phyloP scores from a whole-genome alignment of 2,113 vertebrate genomes.

The Microtus montanus region DNA sequence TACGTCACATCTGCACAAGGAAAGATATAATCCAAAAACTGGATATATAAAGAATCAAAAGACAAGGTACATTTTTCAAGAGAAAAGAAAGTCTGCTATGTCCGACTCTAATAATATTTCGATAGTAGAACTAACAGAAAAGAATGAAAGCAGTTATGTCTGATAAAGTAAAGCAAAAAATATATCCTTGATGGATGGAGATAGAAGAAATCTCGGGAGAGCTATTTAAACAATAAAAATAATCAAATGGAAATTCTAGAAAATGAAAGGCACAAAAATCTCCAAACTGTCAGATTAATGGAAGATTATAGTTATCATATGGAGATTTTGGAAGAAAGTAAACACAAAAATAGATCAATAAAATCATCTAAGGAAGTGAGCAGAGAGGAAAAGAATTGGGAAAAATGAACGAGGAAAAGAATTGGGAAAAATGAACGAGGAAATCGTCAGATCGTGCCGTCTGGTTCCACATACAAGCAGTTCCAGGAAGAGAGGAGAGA shows the following conservation, averaged over 20 bases:
- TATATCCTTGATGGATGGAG: neutral
- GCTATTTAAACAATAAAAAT: slow-evolving; percentile 26
- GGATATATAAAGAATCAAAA: slow-evolving; percentile 22
- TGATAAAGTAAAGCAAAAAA: slow-evolving; percentile 26
- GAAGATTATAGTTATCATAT: slow-evolving; percentile 11
- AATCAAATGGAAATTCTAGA: slow-evolving; percentile 14
- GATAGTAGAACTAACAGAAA: slow-evolving; percentile 12
- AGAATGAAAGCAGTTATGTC: neutral
- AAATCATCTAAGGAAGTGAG: neutral
- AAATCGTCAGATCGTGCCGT: neutral
- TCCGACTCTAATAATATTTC: neutral
- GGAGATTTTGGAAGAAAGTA: neutral
- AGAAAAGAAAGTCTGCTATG: slow-evolving; percentile 21
- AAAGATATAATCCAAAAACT: slow-evolving; percentile 3
- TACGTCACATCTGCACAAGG: neutral
- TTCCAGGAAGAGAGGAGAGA: neutral
- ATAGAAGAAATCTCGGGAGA: slow-evolving; percentile 5
- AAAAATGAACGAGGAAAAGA: neutral
- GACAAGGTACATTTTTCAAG: neutral
- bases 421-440: neutral
- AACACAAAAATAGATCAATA: slow-evolving; percentile 31
- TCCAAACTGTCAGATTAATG: neutral
- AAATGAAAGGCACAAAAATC: neutral
- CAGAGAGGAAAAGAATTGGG: neutral
- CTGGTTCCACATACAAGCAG: neutral